phyloP scores from a whole-genome alignment of 2,113 vertebrate species.

The Synchiropus splendidus region DNA sequence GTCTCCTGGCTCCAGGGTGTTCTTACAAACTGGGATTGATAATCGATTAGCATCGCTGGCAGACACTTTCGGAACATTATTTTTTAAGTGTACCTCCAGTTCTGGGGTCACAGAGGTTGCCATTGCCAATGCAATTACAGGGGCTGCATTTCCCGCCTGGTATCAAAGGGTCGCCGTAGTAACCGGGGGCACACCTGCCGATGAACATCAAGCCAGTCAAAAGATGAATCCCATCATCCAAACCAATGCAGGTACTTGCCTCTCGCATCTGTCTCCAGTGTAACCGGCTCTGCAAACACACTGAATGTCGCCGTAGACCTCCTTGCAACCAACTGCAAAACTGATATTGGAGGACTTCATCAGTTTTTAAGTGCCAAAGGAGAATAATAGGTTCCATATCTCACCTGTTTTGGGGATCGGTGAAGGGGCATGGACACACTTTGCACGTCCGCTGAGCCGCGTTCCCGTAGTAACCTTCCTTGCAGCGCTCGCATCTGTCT shows the following conservation, averaged over 20 bases:
- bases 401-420: conserved; percentile 70
- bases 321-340: conserved; percentile 79
- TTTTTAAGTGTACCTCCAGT: conserved; percentile 78
- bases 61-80: too few species aligned
- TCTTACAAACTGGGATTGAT: conserved; percentile 74
- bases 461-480: conserved; percentile 78
- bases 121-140: conserved; percentile 78
- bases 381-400: neutral
- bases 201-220: conserved; percentile 4
- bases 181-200: conserved; percentile 84
- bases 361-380: neutral
- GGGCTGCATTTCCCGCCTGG: conserved; percentile 74
- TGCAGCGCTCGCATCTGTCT: conserved; percentile 80
- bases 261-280: conserved; percentile 75
- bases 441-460: conserved; percentile 67
- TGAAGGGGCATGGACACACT: conserved; percentile 76
- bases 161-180: conserved; percentile 80
- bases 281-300: conserved; percentile 85
- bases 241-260: conserved; percentile 51
- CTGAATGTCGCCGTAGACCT: conserved; percentile 61
- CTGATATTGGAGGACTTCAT: conserved; percentile 48
- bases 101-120: conserved; percentile 74
- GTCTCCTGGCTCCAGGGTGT: conserved; percentile 77
- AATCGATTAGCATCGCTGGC: too few species aligned
- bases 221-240: neutral